phyloP scores from a whole-genome alignment of 2,797 vertebrate species.

The Neoniphon sammara region DNA sequence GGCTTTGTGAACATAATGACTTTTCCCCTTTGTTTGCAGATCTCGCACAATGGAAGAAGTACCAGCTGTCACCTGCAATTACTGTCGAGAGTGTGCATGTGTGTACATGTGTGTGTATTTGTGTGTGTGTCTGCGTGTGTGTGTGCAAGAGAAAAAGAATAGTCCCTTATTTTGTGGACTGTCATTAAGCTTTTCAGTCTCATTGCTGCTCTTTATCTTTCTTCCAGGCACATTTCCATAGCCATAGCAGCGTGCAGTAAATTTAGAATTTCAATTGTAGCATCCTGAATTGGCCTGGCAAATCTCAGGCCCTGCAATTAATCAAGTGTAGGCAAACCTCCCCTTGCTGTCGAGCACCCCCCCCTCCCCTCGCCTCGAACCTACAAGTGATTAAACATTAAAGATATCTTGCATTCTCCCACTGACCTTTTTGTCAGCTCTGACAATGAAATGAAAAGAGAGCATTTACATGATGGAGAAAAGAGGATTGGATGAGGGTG shows the following conservation, averaged over 20 bases:
- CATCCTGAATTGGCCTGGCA: constrained; percentile 64
- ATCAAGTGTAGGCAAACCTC: constrained; percentile 68
- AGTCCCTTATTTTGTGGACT: constrained; percentile 33
- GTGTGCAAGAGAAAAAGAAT: constrained; percentile 34
- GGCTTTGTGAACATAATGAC: constrained; percentile 70
- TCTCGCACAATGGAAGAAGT: constrained; percentile 67
- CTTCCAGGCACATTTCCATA: constrained; percentile 52
- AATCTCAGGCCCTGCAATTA: constrained; percentile 72
- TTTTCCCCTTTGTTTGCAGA: constrained; percentile 51
- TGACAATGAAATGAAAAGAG: constrained; percentile 70
- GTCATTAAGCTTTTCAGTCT: constrained; percentile 67
- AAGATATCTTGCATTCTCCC: constrained; percentile 53
- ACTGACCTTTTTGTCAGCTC: constrained; percentile 70
- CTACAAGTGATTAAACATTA: constrained; percentile 74
- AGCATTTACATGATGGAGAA: constrained; percentile 56
- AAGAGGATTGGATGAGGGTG: constrained; percentile 32
- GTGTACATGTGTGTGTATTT: neutral
- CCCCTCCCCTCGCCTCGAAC: constrained; percentile 19
- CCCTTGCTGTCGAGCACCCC: constrained; percentile 20
- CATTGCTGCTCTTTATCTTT: constrained; percentile 62
- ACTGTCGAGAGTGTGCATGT: constrained; percentile 39
- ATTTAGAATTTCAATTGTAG: constrained; percentile 59
- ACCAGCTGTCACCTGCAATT: constrained; percentile 77
- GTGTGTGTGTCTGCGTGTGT: neutral
- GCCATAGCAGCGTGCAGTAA: constrained; percentile 37